Conservation (phyloP, 2,888 invertebrate genomes). For the Lithophane semibrunnea region DNA sequence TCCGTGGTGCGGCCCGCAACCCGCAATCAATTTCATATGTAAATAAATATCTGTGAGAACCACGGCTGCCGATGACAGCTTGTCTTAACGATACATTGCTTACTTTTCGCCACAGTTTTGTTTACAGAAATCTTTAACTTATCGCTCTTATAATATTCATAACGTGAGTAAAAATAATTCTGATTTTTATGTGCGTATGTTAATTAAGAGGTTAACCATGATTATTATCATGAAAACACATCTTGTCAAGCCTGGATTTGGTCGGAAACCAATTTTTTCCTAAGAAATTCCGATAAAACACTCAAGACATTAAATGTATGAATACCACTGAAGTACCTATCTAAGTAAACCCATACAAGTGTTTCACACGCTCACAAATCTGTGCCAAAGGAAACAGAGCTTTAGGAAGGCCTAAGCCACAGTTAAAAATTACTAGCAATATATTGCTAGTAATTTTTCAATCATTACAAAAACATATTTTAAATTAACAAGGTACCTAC, state of each 20-base stretch:
- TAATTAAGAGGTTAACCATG: neutral
- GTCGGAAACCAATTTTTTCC: neutral
- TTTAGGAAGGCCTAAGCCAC: too few relatives aligned
- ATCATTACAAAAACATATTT: neutral
- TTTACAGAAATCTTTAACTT: constrained; percentile 60
- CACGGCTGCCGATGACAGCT: constrained; percentile 75
- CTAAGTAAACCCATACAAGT: neutral
- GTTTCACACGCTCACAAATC: neutral
- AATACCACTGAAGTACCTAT: neutral
- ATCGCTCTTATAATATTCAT: constrained; percentile 38
- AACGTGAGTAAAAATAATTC: neutral
- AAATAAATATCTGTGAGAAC: constrained; percentile 83
- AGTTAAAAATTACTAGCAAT: neutral
- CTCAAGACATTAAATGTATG: neutral
- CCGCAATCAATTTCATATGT: constrained; percentile 82
- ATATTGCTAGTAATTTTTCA: too few relatives aligned
- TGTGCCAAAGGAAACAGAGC: neutral
- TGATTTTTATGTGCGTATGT: neutral
- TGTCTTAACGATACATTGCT: constrained; percentile 51
- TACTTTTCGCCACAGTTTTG: constrained; percentile 48
- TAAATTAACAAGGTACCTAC: neutral
- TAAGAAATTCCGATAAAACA: neutral
- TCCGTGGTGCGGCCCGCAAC: constrained; percentile 50
- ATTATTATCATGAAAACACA: neutral
- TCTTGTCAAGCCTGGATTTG: neutral